Percentiles rank a stretch among this genome's conserved stretches.
Conservation (phyloP, 2,113 vertebrate species). For the Macaca mulatta region DNA sequence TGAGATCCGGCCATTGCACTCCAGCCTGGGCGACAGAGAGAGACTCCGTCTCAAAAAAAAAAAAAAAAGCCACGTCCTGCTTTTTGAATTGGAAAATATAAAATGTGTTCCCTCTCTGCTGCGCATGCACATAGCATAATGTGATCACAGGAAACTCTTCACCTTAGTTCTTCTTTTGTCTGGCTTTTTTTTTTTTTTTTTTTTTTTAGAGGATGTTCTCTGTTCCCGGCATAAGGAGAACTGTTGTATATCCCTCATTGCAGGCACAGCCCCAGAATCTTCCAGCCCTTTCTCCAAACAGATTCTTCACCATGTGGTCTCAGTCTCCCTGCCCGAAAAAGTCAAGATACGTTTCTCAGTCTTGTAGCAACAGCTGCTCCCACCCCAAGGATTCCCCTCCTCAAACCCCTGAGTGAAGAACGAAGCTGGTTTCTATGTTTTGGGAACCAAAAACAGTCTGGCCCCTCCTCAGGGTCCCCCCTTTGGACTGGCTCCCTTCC, state of each 20-base stretch:
- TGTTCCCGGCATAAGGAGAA: neutral
- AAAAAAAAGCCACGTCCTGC: neutral
- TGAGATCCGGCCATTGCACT: too few species aligned
- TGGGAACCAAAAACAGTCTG: neutral
- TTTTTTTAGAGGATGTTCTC: neutral
- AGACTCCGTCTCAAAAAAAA: too few species aligned
- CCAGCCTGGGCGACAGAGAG: too few species aligned
- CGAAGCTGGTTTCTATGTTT: neutral
- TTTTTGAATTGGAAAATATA: neutral
- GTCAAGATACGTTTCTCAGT: neutral
- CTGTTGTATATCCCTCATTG: neutral
- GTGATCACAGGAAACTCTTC: rapidly evolving
- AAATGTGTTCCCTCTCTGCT: neutral
- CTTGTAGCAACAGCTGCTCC: too few species aligned
- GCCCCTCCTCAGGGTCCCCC: neutral
- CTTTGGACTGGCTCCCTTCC: neutral
- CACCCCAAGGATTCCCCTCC: neutral
- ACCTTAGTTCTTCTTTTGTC: too few species aligned
- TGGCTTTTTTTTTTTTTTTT: neutral
- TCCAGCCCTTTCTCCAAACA: neutral
- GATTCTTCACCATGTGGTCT: neutral
- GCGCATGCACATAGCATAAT: too few species aligned
- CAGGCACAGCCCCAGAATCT: neutral
- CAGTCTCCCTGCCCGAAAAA: neutral
- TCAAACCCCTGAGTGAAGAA: neutral